These are phyloP conservation scores for Bubo scandiacus DNA, from an alignment of 2,113 vertebrate species.

Conservation along the genomic window DNA sequence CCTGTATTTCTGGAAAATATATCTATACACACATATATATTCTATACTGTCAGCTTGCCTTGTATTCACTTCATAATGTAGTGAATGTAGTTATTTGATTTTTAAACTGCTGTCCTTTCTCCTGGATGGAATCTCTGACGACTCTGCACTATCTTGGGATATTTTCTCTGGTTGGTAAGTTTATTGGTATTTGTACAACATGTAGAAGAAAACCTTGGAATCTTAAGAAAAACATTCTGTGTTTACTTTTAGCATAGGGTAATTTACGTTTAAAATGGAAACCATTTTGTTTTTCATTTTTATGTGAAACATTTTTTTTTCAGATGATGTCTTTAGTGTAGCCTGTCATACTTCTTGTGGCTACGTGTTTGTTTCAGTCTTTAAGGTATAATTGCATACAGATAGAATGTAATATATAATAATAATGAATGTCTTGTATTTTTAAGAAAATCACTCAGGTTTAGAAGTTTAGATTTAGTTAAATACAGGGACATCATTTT, in stretches of 20 bases:
- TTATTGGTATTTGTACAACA: constrained; percentile 71
- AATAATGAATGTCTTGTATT: constrained; percentile 50
- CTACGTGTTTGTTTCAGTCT: not conserved
- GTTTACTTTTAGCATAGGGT: constrained; percentile 23
- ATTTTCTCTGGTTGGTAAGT: constrained; percentile 79
- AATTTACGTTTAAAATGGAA: not conserved
- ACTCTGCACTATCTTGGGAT: constrained; percentile 68
- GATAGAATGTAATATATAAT: constrained; percentile 47
- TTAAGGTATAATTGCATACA: constrained; percentile 15
- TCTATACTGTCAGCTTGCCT: constrained; percentile 51
- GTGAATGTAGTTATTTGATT: constrained; percentile 82
- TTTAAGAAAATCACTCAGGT: constrained; percentile 50
- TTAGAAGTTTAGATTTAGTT: constrained; percentile 20
- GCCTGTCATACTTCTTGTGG: not conserved
- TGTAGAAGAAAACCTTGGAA: constrained; percentile 50
- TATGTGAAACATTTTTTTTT: not conserved
- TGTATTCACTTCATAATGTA: constrained; percentile 70
- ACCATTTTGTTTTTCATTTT: not conserved
- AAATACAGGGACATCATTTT: not conserved
- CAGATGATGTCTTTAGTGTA: not conserved
- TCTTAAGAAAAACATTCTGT: not conserved
- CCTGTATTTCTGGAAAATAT: not conserved
- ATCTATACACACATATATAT: not conserved
- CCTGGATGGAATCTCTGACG: constrained; percentile 73
- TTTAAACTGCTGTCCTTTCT: constrained; percentile 80